These are phyloP conservation scores for Falco berigora DNA, from an alignment of 2,797 vertebrate species.

Conservation along the genomic window DNA sequence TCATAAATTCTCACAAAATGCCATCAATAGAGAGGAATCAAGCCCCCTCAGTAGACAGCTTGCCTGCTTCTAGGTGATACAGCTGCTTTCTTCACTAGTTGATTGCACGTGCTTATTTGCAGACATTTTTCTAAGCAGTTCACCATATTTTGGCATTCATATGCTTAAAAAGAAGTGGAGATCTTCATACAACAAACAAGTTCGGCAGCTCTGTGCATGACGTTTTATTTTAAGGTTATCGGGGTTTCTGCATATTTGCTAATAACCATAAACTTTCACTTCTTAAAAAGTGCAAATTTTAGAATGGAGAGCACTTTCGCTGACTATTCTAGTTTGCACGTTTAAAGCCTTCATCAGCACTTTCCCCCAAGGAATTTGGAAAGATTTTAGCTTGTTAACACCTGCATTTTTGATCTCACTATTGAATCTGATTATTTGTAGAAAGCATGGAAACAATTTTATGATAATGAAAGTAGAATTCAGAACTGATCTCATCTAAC, in stretches of 20 bases:
- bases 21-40: background rate
- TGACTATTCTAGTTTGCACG: background rate
- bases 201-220: background rate
- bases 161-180: background rate
- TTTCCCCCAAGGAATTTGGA: background rate
- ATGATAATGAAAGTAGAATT: background rate
- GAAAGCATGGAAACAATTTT: background rate
- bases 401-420: background rate
- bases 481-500: background rate
- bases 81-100: background rate
- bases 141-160: background rate
- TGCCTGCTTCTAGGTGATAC: background rate
- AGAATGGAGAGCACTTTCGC: background rate
- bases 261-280: background rate
- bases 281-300: background rate
- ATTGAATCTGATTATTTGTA: background rate
- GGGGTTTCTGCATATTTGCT: background rate
- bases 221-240: background rate
- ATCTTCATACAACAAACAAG: background rate
- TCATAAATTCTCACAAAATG: background rate
- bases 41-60: background rate
- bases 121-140: background rate
- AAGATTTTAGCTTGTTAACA: background rate
- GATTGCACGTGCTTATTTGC: accelerated
- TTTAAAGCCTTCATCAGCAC: background rate